phyloP scores from a whole-genome alignment of 2,888 invertebrate genomes.

The Alcis repandata region DNA sequence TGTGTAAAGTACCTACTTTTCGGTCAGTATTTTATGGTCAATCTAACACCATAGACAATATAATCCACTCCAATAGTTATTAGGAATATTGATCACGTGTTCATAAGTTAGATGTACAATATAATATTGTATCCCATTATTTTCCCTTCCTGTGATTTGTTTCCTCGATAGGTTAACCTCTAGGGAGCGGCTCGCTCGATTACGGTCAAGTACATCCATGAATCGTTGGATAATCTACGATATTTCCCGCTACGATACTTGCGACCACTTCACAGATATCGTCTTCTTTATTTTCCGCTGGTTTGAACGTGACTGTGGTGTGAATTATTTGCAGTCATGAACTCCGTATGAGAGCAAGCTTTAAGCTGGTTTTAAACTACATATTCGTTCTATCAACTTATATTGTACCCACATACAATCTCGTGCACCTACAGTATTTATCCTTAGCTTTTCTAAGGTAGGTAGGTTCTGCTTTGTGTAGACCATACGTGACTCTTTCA shows the following conservation, averaged over 20 bases:
- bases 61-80: background rate
- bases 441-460: no score
- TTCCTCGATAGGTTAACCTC: slow-evolving; percentile 21
- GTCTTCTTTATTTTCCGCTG: slow-evolving; percentile 44
- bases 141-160: slow-evolving; percentile 15
- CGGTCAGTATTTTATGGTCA: background rate
- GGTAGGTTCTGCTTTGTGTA: no score
- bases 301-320: slow-evolving; percentile 41
- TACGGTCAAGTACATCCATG: slow-evolving; percentile 41
- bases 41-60: background rate
- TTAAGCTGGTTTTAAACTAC: background rate
- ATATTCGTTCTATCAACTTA: background rate
- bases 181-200: slow-evolving; percentile 26
- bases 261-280: slow-evolving; percentile 40
- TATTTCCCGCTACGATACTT: slow-evolving; percentile 39
- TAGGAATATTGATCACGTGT: slow-evolving; percentile 1
- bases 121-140: slow-evolving; percentile 16
- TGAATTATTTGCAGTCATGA: slow-evolving; percentile 34
- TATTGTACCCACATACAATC: no score
- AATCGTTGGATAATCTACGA: slow-evolving; percentile 42
- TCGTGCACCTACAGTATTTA: no score
- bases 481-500: no score
- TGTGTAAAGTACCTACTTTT: no score
- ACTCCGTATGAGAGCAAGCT: slow-evolving; percentile 1
- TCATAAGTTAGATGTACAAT: slow-evolving; percentile 1